Conservation (phyloP, 2,113 vertebrate species). For the Phaethornis superciliosus region DNA sequence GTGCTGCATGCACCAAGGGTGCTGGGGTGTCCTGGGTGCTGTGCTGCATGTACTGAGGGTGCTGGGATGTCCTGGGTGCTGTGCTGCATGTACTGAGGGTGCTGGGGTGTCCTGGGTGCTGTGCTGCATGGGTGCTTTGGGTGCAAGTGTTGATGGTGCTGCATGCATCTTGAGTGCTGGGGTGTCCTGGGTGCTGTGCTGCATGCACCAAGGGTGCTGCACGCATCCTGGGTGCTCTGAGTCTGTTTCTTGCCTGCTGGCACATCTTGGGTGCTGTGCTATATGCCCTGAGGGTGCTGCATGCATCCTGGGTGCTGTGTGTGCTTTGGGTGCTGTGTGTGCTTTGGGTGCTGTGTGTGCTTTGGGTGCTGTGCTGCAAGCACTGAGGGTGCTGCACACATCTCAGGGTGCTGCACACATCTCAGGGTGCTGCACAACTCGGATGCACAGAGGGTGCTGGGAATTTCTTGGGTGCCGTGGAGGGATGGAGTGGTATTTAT, state of each 20-base stretch:
- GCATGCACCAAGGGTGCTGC: neutral
- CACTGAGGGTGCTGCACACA: too few species aligned
- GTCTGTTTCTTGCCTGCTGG: neutral
- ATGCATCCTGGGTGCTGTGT: neutral
- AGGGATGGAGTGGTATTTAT: neutral
- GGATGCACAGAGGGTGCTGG: neutral
- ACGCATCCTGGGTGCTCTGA: neutral
- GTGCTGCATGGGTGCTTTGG: fast-evolving
- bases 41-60: neutral
- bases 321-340: neutral
- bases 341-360: neutral
- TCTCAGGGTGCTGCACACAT: neutral
- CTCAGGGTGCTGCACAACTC: neutral
- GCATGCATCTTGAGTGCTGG: fast-evolving
- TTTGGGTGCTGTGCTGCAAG: neutral
- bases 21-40: too few species aligned
- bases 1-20: neutral
- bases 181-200: neutral
- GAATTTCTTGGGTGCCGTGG: neutral
- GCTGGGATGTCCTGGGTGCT: neutral
- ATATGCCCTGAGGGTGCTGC: neutral
- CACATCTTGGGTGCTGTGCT: neutral
- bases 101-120: neutral
- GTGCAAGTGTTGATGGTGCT: too few species aligned
- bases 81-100: neutral